A percentile compares a stretch with the other conserved stretches of the same genome.
Evolutionary conservation across 2,797 vertebrate species (phyloP).

Genomic region (Characodon lateralis): DNA sequence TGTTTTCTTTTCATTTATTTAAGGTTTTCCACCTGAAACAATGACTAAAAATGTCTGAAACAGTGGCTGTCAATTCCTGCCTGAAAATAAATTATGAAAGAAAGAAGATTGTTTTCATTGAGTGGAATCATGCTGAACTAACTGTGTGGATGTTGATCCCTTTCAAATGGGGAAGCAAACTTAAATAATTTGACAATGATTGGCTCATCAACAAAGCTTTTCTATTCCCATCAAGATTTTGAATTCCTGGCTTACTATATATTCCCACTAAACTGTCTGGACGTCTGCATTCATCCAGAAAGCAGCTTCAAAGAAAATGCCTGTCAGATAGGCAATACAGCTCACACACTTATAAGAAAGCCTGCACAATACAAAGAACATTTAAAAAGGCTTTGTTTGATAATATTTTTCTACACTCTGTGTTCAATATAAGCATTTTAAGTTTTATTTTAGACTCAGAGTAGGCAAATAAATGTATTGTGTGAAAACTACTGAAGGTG

Average conservation of each 20-base stretch:
- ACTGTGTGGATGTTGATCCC: no score
- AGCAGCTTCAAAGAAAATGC: slow-evolving; percentile 65
- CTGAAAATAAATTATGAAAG: no score
- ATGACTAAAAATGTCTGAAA: no score
- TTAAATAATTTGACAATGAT: slow-evolving; percentile 12
- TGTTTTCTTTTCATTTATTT: no score
- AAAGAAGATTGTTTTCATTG: no score
- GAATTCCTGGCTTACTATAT: slow-evolving; percentile 44
- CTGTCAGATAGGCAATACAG: slow-evolving; percentile 35
- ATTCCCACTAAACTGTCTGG: slow-evolving; percentile 59
- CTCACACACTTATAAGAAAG: slow-evolving; percentile 25
- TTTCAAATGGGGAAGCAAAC: no score
- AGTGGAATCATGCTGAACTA: no score
- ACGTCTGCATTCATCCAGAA: slow-evolving; percentile 44
- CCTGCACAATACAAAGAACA: slow-evolving; percentile 47
- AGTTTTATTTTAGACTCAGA: not conserved
- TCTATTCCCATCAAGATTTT: slow-evolving; percentile 54
- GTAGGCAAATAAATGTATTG: not conserved
- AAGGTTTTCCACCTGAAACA: no score
- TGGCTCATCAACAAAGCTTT: slow-evolving; percentile 35
- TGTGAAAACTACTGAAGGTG: not conserved
- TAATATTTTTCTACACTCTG: not conserved
- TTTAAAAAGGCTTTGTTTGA: slow-evolving; percentile 7
- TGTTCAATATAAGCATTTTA: not conserved
- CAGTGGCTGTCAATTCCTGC: no score